Conservation (phyloP, 2,113 vertebrate species). For the Australoheros scitulus region DNA sequence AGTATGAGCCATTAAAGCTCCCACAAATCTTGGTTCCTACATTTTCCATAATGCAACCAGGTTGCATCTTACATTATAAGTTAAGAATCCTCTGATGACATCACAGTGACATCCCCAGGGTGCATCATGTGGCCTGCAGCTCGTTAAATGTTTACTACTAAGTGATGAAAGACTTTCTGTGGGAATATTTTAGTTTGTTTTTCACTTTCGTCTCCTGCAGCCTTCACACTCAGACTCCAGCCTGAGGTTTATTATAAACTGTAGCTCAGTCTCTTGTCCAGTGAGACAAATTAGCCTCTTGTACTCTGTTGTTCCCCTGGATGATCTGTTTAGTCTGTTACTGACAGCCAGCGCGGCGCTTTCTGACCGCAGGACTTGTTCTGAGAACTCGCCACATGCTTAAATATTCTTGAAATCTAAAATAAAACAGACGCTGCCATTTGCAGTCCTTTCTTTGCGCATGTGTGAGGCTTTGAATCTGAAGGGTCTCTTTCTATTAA, state of each 20-base stretch:
- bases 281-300: conserved; percentile 14
- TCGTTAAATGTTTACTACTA: conserved; percentile 1
- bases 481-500: background rate
- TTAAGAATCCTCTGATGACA: background rate
- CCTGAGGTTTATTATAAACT: background rate
- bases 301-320: background rate
- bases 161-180: background rate
- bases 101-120: background rate
- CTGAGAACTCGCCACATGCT: background rate
- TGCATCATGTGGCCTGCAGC: background rate
- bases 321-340: conserved; percentile 21
- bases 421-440: background rate
- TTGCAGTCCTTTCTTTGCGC: background rate
- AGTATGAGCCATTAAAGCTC: background rate
- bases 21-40: background rate
- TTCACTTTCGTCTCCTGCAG: background rate
- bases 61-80: background rate
- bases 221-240: background rate
- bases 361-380: background rate
- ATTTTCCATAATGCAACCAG: background rate
- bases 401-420: background rate
- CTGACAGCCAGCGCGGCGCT: background rate
- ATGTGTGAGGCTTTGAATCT: background rate
- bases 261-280: background rate
- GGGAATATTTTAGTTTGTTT: background rate